Conservation (phyloP, 2,113 vertebrate species). For the Centrocercus urophasianus region DNA sequence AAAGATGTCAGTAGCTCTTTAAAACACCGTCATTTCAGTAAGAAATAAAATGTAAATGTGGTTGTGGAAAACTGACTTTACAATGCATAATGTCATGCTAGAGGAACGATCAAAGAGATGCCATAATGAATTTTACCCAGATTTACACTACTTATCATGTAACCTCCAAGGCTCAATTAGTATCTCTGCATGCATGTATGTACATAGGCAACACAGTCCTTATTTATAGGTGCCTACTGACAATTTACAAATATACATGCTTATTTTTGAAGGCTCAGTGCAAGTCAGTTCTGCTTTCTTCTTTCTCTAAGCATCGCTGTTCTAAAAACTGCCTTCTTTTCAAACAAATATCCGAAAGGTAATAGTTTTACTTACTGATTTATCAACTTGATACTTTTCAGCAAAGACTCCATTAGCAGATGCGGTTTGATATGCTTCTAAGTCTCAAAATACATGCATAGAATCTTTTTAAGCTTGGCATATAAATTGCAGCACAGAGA, state of each 20-base stretch:
- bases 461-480: conserved; percentile 45
- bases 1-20: background rate
- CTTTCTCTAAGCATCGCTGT: background rate
- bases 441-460: background rate
- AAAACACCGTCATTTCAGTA: background rate
- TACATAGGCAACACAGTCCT: background rate
- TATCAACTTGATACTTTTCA: background rate
- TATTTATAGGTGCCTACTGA: background rate
- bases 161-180: background rate
- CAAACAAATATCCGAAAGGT: background rate
- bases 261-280: background rate
- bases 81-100: background rate
- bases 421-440: background rate
- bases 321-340: background rate
- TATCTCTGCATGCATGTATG: background rate
- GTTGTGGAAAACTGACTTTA: background rate
- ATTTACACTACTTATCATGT: background rate
- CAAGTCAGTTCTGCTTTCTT: background rate
- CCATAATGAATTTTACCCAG: background rate
- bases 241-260: background rate
- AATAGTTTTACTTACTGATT: conserved; percentile 16
- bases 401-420: conserved; percentile 42
- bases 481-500: conserved; percentile 55
- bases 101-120: background rate
- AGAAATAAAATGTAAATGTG: background rate